Conservation (phyloP, 2,797 vertebrate genomes). For the Yasuhikotakia modesta region DNA sequence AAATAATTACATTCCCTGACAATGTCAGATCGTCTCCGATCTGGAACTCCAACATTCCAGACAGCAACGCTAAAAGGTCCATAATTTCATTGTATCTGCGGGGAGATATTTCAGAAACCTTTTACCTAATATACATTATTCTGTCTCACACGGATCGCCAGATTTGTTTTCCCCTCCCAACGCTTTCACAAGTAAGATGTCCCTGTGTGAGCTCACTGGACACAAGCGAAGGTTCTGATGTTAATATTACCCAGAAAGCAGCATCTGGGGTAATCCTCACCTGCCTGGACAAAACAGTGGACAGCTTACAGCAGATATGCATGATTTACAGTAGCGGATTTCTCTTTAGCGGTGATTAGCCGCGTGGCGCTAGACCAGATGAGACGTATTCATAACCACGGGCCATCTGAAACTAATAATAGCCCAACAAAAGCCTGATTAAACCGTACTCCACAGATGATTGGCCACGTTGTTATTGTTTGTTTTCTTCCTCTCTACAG, state of each 20-base stretch:
- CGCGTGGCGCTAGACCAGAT: constrained; percentile 67
- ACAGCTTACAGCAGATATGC: constrained; percentile 73
- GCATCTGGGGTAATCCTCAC: constrained; percentile 59
- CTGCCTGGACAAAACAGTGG: constrained; percentile 46
- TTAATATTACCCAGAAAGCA: constrained; percentile 63
- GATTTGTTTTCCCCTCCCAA: constrained; percentile 41
- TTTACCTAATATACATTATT: constrained; percentile 55
- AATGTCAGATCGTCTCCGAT: constrained; percentile 59
- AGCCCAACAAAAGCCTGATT: constrained; percentile 68
- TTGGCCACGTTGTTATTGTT: constrained; percentile 61
- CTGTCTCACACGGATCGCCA: constrained; percentile 54
- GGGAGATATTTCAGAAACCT: constrained; percentile 39
- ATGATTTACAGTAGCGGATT: constrained; percentile 74
- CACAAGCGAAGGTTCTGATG: constrained; percentile 61
- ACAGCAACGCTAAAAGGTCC: constrained; percentile 53
- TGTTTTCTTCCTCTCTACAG: constrained; percentile 34
- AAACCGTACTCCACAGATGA: constrained; percentile 70
- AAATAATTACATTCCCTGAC: constrained; percentile 61
- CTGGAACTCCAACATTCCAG: constrained; percentile 39
- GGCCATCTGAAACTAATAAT: constrained; percentile 64
- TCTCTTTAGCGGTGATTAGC: constrained; percentile 72
- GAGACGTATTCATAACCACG: constrained; percentile 69
- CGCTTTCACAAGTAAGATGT: constrained; percentile 28
- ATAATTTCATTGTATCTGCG: constrained; percentile 65
- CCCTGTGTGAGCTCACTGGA: constrained; percentile 54